Base-by-base conservation (phyloP, 2,797 vertebrate genomes). In the Enteromius paludinosus region DNA sequence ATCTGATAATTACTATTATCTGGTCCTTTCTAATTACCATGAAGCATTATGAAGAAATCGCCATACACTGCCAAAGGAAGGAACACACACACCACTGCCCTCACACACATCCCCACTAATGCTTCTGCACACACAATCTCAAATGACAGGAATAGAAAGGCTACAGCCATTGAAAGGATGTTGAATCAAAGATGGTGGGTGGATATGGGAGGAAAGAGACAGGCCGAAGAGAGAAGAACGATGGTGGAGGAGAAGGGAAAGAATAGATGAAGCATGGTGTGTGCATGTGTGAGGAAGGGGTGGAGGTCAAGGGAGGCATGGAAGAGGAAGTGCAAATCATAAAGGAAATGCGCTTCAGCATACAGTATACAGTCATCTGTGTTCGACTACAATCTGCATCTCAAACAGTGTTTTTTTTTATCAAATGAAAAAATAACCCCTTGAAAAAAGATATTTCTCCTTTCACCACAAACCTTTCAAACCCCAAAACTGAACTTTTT, bases 311-410 rank as follows among this genome's bases (percentile, higher is more conserved):
- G 61, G 35, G 72, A 68, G 83, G 87, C 35, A 79, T 61, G 33
- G 73, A 78, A 74, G 14, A 85, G 84, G 84, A n/a, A 82, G 79
- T 79, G 83, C 56, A 76, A 30, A 83, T 83, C 62, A 76, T 41
- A 61, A 41, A 70, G 73, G 28, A 83, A 83, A 77, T 69, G 25
- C 3, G 1, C n/a, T 25, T 38, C 70, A 28, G 59, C 8, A 45
- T 54, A 69, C 41, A 56, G 38, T 23, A 35, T 69, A 62, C 15
- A 74, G 33, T 65, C 80, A 76, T 38, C 15, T 18, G 47, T 20
- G 62, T 43, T 30, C 12, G 2, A 20, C 12, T 33, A 5, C 76
- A 75, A 69, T 76, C 4, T n/a, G 61, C 64, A 35, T 56, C 30
- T 79, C 47, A 41, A 61, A 35, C 43, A 25, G 3, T 4, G 59